phyloP scores from a whole-genome alignment of 2,113 vertebrate species.

The Larimichthys polyactis region DNA sequence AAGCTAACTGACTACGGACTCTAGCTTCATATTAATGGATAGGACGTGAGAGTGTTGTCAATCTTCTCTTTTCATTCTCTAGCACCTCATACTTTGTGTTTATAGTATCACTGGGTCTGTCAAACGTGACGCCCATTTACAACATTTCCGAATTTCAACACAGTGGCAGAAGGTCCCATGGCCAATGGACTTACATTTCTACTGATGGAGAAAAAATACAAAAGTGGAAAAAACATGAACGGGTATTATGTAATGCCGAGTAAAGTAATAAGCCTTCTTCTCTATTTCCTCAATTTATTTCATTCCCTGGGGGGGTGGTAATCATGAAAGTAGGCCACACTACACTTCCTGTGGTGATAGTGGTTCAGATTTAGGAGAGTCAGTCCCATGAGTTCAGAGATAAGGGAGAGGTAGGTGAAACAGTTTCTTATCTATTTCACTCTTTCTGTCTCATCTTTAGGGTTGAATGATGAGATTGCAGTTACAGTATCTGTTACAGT shows the following conservation, averaged over 20 bases:
- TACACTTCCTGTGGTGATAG: background rate
- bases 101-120: too few relatives aligned
- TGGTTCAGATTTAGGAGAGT: slow-evolving; percentile 12
- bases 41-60: background rate
- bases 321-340: background rate
- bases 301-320: background rate
- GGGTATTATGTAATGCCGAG: too few relatives aligned
- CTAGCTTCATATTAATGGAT: too few relatives aligned
- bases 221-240: too few relatives aligned
- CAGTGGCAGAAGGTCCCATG: too few relatives aligned
- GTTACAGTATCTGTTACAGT: background rate
- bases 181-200: too few relatives aligned
- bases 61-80: background rate
- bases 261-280: background rate
- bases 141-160: too few relatives aligned
- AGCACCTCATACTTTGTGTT: background rate
- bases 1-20: too few relatives aligned
- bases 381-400: slow-evolving; percentile 19
- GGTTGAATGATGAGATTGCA: slow-evolving; percentile 9
- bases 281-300: background rate
- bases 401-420: slow-evolving; percentile 4
- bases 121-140: too few relatives aligned
- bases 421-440: background rate
- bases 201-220: too few relatives aligned
- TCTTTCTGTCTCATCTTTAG: slow-evolving; percentile 7